Conservation (phyloP, 2,113 vertebrate genomes). For the Physeter macrocephalus region DNA sequence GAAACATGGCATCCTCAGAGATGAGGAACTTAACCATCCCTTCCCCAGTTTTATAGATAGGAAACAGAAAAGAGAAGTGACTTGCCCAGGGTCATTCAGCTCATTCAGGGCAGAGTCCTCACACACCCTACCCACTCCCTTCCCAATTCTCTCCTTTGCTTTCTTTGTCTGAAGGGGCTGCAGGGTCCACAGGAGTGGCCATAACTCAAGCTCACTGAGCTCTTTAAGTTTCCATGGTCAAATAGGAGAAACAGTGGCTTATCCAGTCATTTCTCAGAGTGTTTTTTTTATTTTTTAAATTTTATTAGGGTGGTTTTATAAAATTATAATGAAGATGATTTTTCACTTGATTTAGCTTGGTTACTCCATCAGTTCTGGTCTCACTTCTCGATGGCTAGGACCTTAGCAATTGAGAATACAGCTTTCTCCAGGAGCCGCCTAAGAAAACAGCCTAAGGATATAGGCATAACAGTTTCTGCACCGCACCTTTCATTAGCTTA, state of each 20-base stretch:
- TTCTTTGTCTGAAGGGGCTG: background rate
- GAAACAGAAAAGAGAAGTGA: background rate
- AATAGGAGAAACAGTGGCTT: background rate
- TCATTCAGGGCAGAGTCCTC: too few relatives aligned
- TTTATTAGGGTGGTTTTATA: background rate
- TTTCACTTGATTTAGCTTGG: background rate
- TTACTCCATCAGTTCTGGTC: background rate
- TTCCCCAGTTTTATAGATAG: background rate
- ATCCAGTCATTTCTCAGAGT: background rate
- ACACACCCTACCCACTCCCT: accelerated
- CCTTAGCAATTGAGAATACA: background rate
- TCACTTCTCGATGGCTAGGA: background rate
- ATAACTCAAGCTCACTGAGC: background rate
- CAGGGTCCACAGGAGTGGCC: accelerated
- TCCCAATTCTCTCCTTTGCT: accelerated
- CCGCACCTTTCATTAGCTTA: background rate
- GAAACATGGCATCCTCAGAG: background rate
- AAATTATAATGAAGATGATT: background rate
- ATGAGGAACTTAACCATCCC: background rate
- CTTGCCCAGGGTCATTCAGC: background rate
- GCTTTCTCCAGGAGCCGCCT: background rate
- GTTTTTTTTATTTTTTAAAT: background rate
- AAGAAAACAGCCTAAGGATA: accelerated
- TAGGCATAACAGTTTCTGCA: background rate
- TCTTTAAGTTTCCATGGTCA: background rate